These are phyloP conservation scores for Micrastur ruficollis DNA, from an alignment of 2,797 vertebrate species.

Conservation along the genomic window DNA sequence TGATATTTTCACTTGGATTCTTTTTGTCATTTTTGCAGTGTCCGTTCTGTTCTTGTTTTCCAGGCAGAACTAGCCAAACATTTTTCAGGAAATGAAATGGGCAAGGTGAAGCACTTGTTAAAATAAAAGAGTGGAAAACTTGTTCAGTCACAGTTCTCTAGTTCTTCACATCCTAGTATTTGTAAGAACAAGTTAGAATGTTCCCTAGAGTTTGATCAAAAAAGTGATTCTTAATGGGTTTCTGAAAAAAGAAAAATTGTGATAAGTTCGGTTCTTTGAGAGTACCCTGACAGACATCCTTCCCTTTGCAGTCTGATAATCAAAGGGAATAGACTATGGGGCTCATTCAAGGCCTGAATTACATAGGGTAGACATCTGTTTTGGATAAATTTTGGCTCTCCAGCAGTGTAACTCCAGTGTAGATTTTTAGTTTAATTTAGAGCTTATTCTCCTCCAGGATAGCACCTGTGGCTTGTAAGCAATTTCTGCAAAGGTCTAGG, in stretches of 20 bases:
- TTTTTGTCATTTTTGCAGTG: not conserved
- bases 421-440: not conserved
- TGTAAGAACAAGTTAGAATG: not conserved
- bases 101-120: not conserved
- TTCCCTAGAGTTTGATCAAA: not conserved
- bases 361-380: not conserved
- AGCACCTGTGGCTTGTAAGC: not conserved
- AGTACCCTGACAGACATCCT: not conserved
- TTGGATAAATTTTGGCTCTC: not conserved
- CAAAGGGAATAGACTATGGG: not conserved
- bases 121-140: not conserved
- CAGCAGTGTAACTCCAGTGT: not conserved
- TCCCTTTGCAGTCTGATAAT: not conserved
- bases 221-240: not conserved
- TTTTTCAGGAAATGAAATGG: not conserved
- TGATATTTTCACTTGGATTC: not conserved
- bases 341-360: not conserved
- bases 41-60: not conserved
- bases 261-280: not conserved
- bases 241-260: not conserved
- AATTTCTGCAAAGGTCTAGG: not conserved
- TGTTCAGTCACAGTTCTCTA: not conserved
- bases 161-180: not conserved
- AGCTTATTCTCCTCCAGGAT: not conserved
- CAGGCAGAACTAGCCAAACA: not conserved